Conservation (phyloP, 2,888 invertebrate genomes). For the Eupithecia pulchellata region DNA sequence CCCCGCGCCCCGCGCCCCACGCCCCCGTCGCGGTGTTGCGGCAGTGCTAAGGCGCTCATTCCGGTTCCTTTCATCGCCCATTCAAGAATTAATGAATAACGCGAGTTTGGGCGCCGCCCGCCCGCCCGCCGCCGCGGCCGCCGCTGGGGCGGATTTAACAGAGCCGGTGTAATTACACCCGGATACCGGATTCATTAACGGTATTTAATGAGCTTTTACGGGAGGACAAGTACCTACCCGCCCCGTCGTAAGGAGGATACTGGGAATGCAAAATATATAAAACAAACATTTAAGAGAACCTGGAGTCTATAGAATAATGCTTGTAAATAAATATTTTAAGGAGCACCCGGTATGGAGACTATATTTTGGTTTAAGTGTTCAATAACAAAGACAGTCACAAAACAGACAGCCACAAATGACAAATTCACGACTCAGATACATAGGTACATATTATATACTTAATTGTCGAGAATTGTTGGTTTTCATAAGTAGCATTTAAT, state of each 20-base stretch:
- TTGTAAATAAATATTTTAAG: neutral
- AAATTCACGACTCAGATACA: too few relatives aligned
- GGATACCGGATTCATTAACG: constrained; percentile 29
- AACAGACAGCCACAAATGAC: too few relatives aligned
- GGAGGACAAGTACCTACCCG: constrained; percentile 11
- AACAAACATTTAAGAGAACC: neutral
- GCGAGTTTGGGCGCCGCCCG: constrained; percentile 18
- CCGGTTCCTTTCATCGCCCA: constrained; percentile 28
- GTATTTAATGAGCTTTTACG: constrained; percentile 33
- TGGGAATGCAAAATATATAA: neutral
- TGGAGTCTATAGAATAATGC: neutral
- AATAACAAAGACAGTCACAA: too few relatives aligned
- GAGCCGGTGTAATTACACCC: constrained; percentile 47
- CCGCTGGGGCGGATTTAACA: constrained; percentile 40
- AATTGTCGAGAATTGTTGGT: too few relatives aligned
- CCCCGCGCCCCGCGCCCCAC: neutral
- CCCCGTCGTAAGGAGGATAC: neutral
- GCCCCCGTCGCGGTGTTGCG: neutral
- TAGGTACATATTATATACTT: too few relatives aligned
- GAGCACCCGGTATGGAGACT: too few relatives aligned
- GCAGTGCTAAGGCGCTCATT: constrained; percentile 3
- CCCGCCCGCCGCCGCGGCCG: constrained; percentile 28
- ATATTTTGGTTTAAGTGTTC: too few relatives aligned
- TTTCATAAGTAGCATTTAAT: too few relatives aligned
- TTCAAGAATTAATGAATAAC: constrained; percentile 32